These are phyloP conservation scores for Dinomys branickii DNA, from an alignment of 2,113 vertebrate genomes.

Conservation along the genomic window DNA sequence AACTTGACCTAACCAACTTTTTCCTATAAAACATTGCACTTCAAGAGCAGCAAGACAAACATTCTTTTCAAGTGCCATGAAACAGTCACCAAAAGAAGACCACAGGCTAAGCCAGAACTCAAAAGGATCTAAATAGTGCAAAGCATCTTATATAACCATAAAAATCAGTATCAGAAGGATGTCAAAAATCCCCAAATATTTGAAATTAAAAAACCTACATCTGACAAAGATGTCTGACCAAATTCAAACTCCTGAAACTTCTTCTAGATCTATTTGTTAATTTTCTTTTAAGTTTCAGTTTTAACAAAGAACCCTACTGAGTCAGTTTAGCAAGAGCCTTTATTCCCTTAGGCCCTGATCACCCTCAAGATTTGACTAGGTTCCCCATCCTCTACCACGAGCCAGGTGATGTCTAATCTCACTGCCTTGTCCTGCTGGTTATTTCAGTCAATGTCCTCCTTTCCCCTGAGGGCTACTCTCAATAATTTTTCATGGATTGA, in stretches of 20 bases:
- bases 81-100: background rate
- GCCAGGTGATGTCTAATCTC: background rate
- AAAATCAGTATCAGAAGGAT: background rate
- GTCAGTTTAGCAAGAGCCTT: background rate
- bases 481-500: background rate
- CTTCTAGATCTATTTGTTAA: background rate
- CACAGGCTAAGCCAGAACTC: background rate
- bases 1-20: background rate
- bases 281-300: background rate
- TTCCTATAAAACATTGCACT: background rate
- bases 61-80: background rate
- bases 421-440: background rate
- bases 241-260: background rate
- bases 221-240: background rate
- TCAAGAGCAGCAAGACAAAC: background rate
- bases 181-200: background rate
- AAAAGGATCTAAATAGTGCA: background rate
- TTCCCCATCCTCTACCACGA: background rate
- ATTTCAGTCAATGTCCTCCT: background rate
- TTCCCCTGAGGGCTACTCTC: background rate
- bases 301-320: background rate
- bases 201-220: background rate
- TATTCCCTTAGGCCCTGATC: background rate
- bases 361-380: background rate
- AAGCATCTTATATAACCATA: background rate